These are phyloP conservation scores for Zoanthus gigantus DNA, from an alignment of 92 coral and sea anemone species.

Conservation along the genomic window DNA sequence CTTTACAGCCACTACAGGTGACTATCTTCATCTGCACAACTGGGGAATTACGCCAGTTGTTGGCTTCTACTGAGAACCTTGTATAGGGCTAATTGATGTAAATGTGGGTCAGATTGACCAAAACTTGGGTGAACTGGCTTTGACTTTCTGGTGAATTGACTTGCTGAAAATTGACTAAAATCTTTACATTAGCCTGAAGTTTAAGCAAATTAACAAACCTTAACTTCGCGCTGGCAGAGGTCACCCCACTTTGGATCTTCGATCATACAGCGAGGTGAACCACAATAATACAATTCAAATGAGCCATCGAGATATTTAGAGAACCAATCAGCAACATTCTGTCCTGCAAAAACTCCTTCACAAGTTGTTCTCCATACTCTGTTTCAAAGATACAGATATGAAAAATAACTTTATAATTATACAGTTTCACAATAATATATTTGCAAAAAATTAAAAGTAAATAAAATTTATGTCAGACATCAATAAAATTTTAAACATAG, in stretches of 20 bases:
- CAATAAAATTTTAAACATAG: too few species aligned
- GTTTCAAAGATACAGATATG: neutral
- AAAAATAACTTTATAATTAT: too few species aligned
- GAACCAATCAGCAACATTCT: slow-evolving; percentile 85
- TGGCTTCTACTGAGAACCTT: too few species aligned
- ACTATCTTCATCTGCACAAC: too few species aligned
- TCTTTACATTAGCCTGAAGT: neutral
- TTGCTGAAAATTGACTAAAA: too few species aligned
- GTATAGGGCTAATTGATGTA: too few species aligned
- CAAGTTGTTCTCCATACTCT: slow-evolving; percentile 72
- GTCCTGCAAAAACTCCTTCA: slow-evolving; percentile 89
- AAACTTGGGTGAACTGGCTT: too few species aligned
- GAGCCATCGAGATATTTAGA: slow-evolving; percentile 75
- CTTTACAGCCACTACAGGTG: too few species aligned
- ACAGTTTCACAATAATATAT: neutral
- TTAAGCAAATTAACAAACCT: slow-evolving; percentile 53
- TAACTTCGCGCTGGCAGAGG: slow-evolving; percentile 68
- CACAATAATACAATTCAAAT: slow-evolving; percentile 65
- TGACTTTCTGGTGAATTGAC: too few species aligned
- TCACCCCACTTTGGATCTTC: slow-evolving; percentile 77
- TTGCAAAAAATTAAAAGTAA: neutral
- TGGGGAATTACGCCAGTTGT: too few species aligned
- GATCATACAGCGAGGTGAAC: slow-evolving; percentile 64
- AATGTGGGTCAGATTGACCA: too few species aligned
- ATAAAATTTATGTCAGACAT: neutral